These are phyloP conservation scores for Chelonoidis abingdonii DNA, from an alignment of 2,113 vertebrate species.

Conservation along the genomic window DNA sequence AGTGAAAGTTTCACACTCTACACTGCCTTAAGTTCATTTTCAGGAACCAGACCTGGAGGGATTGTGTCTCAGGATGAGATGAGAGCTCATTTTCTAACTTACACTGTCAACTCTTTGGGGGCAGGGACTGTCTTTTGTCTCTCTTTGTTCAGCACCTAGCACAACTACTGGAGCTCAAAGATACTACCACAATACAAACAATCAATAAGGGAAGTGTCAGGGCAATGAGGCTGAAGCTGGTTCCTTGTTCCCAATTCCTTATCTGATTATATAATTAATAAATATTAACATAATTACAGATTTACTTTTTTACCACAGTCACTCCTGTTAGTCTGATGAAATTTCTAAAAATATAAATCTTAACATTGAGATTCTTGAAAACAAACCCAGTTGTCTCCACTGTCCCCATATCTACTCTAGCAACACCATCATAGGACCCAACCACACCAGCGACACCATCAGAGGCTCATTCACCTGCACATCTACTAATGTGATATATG, in stretches of 20 bases:
- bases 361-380: too few relatives aligned
- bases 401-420: too few relatives aligned
- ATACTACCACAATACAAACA: not conserved
- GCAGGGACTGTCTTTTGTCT: not conserved
- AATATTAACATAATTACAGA: not conserved
- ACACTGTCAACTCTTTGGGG: not conserved
- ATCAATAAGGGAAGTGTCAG: not conserved
- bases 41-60: fast-evolving
- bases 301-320: not conserved
- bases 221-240: not conserved
- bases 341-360: too few relatives aligned
- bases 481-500: too few relatives aligned
- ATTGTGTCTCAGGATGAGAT: not conserved
- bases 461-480: too few relatives aligned
- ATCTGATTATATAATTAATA: not conserved
- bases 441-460: too few relatives aligned
- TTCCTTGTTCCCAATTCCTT: not conserved
- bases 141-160: not conserved
- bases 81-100: not conserved
- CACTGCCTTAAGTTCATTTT: fast-evolving
- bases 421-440: too few relatives aligned
- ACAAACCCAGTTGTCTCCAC: too few relatives aligned
- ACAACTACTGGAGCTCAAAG: not conserved
- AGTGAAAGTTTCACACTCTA: fast-evolving
- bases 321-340: not conserved